Evolutionary conservation across 2,797 vertebrate genomes (phyloP), one percentile per base, ranked within the genome.

Genomic region (Coilia nasus): DNA sequence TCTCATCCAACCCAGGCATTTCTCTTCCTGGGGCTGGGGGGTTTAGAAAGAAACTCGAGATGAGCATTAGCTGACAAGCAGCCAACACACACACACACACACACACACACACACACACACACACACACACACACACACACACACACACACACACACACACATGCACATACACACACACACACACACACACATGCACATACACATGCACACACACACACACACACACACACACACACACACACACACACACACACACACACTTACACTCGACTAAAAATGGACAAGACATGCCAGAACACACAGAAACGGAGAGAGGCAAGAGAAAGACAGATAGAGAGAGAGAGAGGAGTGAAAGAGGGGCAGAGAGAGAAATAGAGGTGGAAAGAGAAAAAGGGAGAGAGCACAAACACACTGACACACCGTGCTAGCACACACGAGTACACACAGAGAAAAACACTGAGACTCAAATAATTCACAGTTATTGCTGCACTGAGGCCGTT

Each of bases 61-160:
- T 54, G 50, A 54, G 50, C 50, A 10, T 54, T 14, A 54, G 50
- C 50, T 10, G 50, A 54, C 2, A 54, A 54, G 50, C 50, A 54
- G 9, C 50, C 7, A 2, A 54, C 7, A 83, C 67, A 85, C 31
- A 81, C 83, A 83, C 75, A 85, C 62, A 81, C 78, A 25, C 28
- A 11, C 83, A 64, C 81, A 86, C 81, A 2, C 31, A 60, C 54
- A 41, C 82, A 83, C 82, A 67, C 60, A 83, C 21, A n/a, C 60
- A 17, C 12, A 54, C 50, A 54, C 50, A 54, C 50, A 54, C 50
- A 54, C 50, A 54, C 50, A 54, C 50, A 47, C 46, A 47, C 46
- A 47, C 46, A 47, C 46, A 47, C 46, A 47, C 46, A 47, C 46
- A 47, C 46, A 47, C 46, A 23, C 57, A 25, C 59, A 64, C 19